A percentile compares a stretch with the other conserved stretches of the same genome.
Evolutionary conservation across 2,888 invertebrate species (phyloP).

Genomic region (Tipula unca): DNA sequence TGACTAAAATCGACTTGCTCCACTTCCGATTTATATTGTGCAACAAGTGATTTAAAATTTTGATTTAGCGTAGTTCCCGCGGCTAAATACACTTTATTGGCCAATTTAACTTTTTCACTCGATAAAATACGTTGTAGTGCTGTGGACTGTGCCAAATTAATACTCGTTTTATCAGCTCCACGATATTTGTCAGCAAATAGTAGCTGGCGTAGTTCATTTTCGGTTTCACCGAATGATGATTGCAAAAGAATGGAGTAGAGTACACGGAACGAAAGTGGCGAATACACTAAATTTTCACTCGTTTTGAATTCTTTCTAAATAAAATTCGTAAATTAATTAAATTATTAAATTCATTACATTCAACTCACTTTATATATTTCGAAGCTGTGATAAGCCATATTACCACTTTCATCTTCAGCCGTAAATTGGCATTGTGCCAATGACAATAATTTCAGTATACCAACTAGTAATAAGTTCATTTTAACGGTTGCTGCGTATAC

Average conservation of each 20-base stretch:
- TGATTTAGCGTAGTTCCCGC: background rate
- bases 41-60: background rate
- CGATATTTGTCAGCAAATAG: background rate
- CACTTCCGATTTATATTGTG: background rate
- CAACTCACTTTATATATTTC: background rate
- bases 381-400: background rate
- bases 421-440: background rate
- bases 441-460: background rate
- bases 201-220: background rate
- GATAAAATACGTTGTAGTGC: background rate
- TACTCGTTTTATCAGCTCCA: background rate
- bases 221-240: background rate
- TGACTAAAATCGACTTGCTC: background rate
- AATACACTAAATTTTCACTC: background rate
- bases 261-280: background rate
- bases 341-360: background rate
- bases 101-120: background rate
- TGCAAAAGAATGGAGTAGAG: background rate
- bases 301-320: background rate
- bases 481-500: too few relatives aligned
- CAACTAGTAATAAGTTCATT: too few relatives aligned
- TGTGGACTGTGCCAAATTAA: background rate
- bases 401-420: background rate
- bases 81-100: background rate
- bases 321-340: background rate